Evolutionary conservation across 2,888 invertebrate species (phyloP).

Genomic region (Coelogynopora nodosa): DNA sequence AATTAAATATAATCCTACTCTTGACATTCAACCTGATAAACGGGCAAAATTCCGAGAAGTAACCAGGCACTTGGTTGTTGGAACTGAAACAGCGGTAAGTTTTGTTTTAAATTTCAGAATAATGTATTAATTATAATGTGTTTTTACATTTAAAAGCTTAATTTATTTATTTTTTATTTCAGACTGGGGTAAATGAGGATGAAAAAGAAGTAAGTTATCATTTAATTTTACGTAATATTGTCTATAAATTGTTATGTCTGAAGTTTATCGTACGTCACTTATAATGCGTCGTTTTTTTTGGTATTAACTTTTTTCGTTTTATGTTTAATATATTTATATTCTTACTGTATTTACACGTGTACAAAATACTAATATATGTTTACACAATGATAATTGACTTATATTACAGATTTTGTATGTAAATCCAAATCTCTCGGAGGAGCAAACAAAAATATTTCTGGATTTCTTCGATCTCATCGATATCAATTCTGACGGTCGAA

Average conservation of each 20-base stretch:
- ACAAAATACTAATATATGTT: neutral
- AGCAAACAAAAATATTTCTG: conserved; percentile 14
- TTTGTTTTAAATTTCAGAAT: too few species aligned
- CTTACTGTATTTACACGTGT: neutral
- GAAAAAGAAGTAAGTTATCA: conserved; percentile 1
- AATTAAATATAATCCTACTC: conserved; percentile 2
- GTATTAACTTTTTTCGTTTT: neutral
- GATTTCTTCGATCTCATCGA: conserved; percentile 6
- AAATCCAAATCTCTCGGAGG: conserved; percentile 1
- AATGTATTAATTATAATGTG: too few species aligned
- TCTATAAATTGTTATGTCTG: too few species aligned
- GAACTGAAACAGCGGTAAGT: conserved; percentile 22
- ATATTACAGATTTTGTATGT: conserved; percentile 16
- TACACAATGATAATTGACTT: too few species aligned
- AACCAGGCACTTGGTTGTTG: conserved; percentile 36
- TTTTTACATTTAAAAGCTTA: neutral
- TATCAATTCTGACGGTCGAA: neutral
- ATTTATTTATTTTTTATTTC: conserved; percentile 17
- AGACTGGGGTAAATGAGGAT: neutral
- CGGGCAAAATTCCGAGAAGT: conserved; percentile 3
- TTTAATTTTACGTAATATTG: too few species aligned
- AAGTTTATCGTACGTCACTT: too few species aligned
- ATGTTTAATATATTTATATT: too few species aligned
- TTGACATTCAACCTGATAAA: conserved; percentile 1
- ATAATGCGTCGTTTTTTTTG: too few species aligned